Percentiles rank a stretch among this genome's conserved stretches.
Evolutionary conservation across 2,888 invertebrate species (phyloP).

Genomic region (Sminthurinus aureus): DNA sequence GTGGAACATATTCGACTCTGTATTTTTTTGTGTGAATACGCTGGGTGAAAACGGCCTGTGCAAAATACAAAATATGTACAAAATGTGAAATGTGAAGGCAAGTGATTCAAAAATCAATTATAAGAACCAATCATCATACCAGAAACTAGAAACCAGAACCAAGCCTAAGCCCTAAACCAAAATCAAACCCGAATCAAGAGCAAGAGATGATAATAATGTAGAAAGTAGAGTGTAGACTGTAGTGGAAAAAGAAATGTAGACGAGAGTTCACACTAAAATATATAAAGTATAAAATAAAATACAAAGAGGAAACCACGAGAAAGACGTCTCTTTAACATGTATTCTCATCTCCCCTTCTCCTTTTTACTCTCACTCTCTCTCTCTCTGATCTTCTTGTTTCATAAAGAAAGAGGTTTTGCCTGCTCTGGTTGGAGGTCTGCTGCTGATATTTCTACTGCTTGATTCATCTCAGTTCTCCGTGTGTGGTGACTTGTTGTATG

Average conservation of each 20-base stretch:
- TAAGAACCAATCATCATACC: constrained; percentile 10
- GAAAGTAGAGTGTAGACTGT: background rate
- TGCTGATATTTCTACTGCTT: no score
- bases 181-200: background rate
- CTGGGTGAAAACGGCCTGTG: background rate
- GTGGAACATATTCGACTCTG: background rate
- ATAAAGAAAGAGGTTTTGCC: no score
- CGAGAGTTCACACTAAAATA: constrained; percentile 3
- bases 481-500: no score
- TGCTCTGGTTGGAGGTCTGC: no score
- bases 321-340: constrained; percentile 27
- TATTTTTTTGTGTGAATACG: background rate
- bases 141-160: background rate
- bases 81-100: background rate
- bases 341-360: background rate
- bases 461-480: no score
- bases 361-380: background rate
- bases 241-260: no score
- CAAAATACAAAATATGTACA: background rate
- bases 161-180: background rate
- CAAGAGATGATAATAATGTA: background rate
- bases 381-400: background rate
- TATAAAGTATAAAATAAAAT: background rate
- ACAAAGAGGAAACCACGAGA: constrained; percentile 17
- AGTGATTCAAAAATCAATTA: constrained; percentile 26